Evolutionary conservation across 2,888 invertebrate species (phyloP), one percentile per base, ranked within the genome.

Genomic region (Ichneumoninae sp.): DNA sequence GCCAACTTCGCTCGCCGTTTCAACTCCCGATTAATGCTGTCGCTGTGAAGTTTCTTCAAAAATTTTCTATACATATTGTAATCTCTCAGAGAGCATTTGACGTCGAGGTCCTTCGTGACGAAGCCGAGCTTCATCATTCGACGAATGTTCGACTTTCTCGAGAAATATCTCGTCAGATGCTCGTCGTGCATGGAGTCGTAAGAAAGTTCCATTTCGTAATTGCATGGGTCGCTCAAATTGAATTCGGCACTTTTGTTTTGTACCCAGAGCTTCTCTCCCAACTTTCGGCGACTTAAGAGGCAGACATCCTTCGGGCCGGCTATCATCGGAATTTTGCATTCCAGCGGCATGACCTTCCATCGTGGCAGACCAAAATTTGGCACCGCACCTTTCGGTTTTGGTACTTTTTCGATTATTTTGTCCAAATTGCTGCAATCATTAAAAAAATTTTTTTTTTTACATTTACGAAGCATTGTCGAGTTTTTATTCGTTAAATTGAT

Each of bases 1-100:
- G 26, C 80, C 60, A 86, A n/a, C 36, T 80, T 71, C 3, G 81
- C 69, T 30, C 52, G 86, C 50, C 72, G 86, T 33, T 86, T 84
- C 44, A 93, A 66, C 30, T 91, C 91, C 47, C 84, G 86, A 62
- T 87, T 89, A 26, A 94, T 84, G 33, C 84, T 85, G 7, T 92
- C 89, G 2, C 83, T 88, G 62, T 92, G 89, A 57, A 93, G 47
- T 47, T 89, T 90, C 30, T 90, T 89, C 65, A 94, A 89, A 87
- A 94, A 94, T 44, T 90, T 91, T 79, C 94, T 90, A 84, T 94
- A 94, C 78, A 91, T 89, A 83, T 94, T 94, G 86, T 94, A 94
- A 80, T 94, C 94, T 19, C 89, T 90, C 40, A 94, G 87, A 0
- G 93, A 93, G 83, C 94, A 94, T 44, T 93, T 91, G 0, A 93